phyloP scores from a whole-genome alignment of 2,113 vertebrate species.

The Gila orcuttii region DNA sequence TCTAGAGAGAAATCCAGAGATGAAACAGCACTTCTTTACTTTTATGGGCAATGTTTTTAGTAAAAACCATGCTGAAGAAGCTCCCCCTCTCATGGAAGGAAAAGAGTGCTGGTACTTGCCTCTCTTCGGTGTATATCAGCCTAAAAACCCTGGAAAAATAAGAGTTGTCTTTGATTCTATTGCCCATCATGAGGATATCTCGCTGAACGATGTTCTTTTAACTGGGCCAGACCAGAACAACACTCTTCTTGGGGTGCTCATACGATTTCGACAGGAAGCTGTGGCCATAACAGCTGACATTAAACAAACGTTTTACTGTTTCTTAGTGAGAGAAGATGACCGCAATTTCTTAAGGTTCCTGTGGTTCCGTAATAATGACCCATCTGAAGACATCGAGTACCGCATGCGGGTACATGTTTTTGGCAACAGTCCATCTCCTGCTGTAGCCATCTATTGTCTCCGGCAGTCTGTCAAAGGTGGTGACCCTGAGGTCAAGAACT shows the following conservation, averaged over 20 bases:
- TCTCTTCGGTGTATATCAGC: neutral
- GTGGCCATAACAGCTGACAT: conserved; percentile 40
- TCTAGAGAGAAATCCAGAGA: neutral
- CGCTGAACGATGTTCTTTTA: conserved; percentile 9
- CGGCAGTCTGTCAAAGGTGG: neutral
- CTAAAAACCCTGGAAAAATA: neutral
- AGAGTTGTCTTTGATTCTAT: neutral
- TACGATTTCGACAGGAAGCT: conserved; percentile 15
- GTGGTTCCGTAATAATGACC: conserved; percentile 52
- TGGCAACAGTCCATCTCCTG: neutral
- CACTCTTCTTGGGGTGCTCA: conserved; percentile 34
- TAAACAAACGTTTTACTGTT: conserved; percentile 55
- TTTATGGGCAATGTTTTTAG: neutral
- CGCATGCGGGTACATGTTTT: conserved; percentile 44
- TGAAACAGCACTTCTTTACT: neutral
- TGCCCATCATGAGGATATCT: neutral
- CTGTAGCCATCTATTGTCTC: conserved; percentile 1
- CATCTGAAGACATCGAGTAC: conserved; percentile 42
- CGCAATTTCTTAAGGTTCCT: conserved; percentile 37
- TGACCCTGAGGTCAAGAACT: conserved; percentile 12
- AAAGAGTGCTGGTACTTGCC: conserved; percentile 18
- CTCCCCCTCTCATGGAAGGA: neutral
- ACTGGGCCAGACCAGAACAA: conserved; percentile 40
- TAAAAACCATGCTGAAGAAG: conserved; percentile 5
- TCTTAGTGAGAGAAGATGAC: neutral